Evolutionary conservation across 2,113 vertebrate genomes (phyloP), one percentile per base, ranked within the genome.

Genomic region (Leuciscus idus): DNA sequence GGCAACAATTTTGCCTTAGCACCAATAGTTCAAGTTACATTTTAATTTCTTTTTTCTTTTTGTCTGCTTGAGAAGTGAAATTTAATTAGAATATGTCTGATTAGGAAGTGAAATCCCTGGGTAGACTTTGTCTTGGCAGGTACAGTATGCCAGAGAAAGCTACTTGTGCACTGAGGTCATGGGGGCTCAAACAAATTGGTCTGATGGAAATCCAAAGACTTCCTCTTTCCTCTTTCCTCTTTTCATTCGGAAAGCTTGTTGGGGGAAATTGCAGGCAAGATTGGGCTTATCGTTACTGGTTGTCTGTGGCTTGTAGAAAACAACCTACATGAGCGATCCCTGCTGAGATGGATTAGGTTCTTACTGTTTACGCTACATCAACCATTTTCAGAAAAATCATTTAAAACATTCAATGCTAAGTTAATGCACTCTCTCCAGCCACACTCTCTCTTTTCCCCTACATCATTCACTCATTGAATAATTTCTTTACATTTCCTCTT

Each of bases 231-330:
- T 30, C 30, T 30, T 30, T 30, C 30, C 30, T 33, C 33, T 33
- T 33, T 88, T 93, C 92, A 93, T 93, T 94, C 92, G 84, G 89
- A 86, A 87, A 90, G 85, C 91, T 91, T 90, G 85, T 87, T 52
- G 83, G 81, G 75, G 84, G 89, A 91, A 92, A 91, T 90, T 89
- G 91, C 90, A 88, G 91, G 90, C 89, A 90, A 90, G 90, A 92
- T 93, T 50, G 55, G 90, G 89, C 90, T 93, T 94, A 94, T 95
- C 92, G 88, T 81, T 55, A 74, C 88, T 33, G 19, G 90, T 92
- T 90, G 85, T 91, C 91, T 84, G 89, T 92, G 93, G 88, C 92
- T 92, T 95, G 93, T 92, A 92, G 92, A 94, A 92, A 92, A 90
- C 90, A 89, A 89, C 89, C 90, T 92, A 92, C 92, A 93, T 91